Percentiles rank a stretch among this genome's conserved stretches.
phyloP scores from a whole-genome alignment of 2,888 invertebrate species.

The Campopleginae sp. region DNA sequence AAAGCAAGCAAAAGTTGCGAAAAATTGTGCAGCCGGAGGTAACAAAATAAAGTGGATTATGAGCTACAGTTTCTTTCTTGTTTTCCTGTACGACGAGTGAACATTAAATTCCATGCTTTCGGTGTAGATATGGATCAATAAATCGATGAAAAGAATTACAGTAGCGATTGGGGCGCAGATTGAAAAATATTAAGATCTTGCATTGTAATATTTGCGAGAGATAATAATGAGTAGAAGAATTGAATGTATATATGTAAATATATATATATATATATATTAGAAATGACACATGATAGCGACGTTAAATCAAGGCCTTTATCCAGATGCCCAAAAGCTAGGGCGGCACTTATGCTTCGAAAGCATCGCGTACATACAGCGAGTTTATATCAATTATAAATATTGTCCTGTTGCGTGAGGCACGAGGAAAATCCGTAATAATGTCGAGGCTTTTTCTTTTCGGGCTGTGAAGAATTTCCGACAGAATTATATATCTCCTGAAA shows the following conservation, averaged over 20 bases:
- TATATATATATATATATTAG: not conserved
- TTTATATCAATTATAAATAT: slow-evolving; percentile 57
- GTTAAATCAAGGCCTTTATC: slow-evolving; percentile 54
- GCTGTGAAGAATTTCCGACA: not conserved
- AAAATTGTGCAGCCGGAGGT: not conserved
- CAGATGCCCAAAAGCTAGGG: slow-evolving; percentile 11
- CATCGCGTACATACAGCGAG: slow-evolving; percentile 42
- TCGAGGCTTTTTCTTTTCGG: slow-evolving; percentile 14
- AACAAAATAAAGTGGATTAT: slow-evolving; percentile 24
- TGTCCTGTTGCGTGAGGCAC: slow-evolving; percentile 61
- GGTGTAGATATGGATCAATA: slow-evolving; percentile 25
- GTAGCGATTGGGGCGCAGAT: slow-evolving; percentile 10
- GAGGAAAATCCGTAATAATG: not conserved
- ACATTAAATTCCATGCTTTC: slow-evolving; percentile 19
- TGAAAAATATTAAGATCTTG: slow-evolving; percentile 70
- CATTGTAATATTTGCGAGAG: slow-evolving; percentile 66
- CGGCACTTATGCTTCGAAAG: slow-evolving; percentile 56
- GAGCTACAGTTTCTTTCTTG: not conserved
- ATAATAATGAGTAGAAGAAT: slow-evolving; percentile 61
- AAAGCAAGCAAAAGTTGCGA: not conserved
- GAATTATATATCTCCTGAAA: slow-evolving; percentile 12
- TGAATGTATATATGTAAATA: slow-evolving; percentile 8
- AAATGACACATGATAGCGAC: slow-evolving; percentile 30
- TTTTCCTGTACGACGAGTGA: slow-evolving; percentile 31
- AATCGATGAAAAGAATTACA: slow-evolving; percentile 25